phyloP scores from a whole-genome alignment of 2,888 invertebrate species.

The Nasonia oneida region DNA sequence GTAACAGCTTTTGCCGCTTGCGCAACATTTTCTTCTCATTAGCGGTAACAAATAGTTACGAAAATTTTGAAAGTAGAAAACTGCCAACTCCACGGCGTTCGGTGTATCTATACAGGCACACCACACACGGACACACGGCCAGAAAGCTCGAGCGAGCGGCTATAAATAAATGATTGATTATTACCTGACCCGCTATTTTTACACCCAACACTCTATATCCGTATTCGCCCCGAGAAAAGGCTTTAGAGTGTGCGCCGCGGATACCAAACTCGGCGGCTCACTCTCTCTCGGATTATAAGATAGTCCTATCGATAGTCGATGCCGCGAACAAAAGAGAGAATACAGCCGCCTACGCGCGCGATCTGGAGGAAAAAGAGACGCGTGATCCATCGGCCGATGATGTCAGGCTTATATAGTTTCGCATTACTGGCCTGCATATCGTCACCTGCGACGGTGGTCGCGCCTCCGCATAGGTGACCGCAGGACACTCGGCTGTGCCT shows the following conservation, averaged over 20 bases:
- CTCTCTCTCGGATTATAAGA: neutral
- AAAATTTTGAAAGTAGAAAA: neutral
- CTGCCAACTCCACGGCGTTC: neutral
- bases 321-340: neutral
- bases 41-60: slow-evolving; percentile 1
- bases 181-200: slow-evolving; percentile 15
- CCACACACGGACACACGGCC: neutral
- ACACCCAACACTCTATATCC: neutral
- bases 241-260: neutral
- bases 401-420: slow-evolving; percentile 23
- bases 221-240: slow-evolving; percentile 1
- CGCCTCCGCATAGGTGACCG: neutral
- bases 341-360: neutral
- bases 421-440: slow-evolving; percentile 13
- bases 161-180: slow-evolving; percentile 13
- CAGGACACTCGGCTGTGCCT: neutral
- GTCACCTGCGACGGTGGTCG: slow-evolving; percentile 25
- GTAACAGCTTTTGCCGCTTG: neutral
- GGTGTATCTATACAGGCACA: neutral
- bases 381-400: slow-evolving; percentile 37
- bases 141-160: neutral
- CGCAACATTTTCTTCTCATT: neutral
- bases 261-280: neutral
- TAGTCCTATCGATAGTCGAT: neutral
- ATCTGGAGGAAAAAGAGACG: neutral